phyloP scores from a whole-genome alignment of 1,140 invertebrate genomes.

The Rhopalosiphum padi region DNA sequence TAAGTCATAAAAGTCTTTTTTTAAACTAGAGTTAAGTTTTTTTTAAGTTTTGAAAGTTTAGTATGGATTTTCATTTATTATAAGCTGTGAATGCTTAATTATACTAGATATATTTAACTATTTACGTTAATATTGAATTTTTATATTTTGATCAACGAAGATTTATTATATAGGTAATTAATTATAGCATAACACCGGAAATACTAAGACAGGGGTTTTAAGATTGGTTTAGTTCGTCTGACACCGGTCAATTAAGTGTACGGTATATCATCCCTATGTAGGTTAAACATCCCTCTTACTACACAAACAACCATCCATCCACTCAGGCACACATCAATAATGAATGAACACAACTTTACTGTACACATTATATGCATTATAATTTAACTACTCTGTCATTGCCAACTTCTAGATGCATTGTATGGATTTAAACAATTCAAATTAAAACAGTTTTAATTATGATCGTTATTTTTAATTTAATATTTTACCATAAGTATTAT shows the following conservation, averaged over 20 bases:
- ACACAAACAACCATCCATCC: not conserved
- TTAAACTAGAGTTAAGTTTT: not conserved
- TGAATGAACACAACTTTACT: not conserved
- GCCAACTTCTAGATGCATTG: not conserved
- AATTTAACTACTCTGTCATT: not conserved
- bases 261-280: not conserved
- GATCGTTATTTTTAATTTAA: not conserved
- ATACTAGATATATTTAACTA: not conserved
- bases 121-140: not conserved
- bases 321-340: not conserved
- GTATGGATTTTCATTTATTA: not conserved
- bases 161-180: not conserved
- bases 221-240: not conserved
- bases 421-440: not conserved
- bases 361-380: not conserved
- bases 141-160: not conserved
- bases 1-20: not conserved
- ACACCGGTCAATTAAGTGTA: not conserved
- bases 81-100: not conserved
- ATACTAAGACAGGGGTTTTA: not conserved
- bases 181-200: not conserved
- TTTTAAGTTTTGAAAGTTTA: not conserved
- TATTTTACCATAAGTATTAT: not conserved
- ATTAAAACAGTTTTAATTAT: not conserved
- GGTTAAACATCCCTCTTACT: not conserved